Percentiles rank a stretch among this genome's conserved stretches.
These are phyloP conservation scores for Pogoniulus pusillus DNA, from an alignment of 2,797 vertebrate species.

Conservation along the genomic window DNA sequence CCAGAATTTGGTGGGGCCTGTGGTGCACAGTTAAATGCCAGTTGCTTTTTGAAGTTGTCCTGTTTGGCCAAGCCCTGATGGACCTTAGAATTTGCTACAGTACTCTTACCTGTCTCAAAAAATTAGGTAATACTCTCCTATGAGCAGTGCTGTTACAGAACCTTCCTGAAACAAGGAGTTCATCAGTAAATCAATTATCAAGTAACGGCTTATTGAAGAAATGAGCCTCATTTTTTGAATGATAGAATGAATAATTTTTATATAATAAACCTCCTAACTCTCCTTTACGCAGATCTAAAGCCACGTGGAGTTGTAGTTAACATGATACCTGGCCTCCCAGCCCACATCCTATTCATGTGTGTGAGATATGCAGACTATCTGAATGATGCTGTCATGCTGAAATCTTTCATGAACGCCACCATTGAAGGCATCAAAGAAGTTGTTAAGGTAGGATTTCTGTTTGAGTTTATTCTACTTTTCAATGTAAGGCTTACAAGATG, in stretches of 20 bases:
- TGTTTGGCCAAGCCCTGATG: background rate
- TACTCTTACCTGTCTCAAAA: background rate
- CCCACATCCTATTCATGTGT: conserved; percentile 96
- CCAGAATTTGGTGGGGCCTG: background rate
- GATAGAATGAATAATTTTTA: background rate
- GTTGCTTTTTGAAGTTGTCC: background rate
- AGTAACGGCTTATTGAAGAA: background rate
- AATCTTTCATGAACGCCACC: conserved; percentile 87
- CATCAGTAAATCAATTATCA: background rate
- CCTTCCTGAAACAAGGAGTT: background rate
- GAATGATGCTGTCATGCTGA: conserved; percentile 87
- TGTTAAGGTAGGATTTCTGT: conserved; percentile 77
- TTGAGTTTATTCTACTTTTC: background rate
- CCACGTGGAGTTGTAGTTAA: conserved; percentile 94
- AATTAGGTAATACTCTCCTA: background rate
- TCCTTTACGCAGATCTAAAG: conserved; percentile 84
- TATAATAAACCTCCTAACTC: background rate
- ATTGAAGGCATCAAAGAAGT: conserved; percentile 88
- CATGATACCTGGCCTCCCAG: conserved; percentile 90
- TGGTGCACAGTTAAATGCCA: background rate
- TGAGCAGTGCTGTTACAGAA: background rate
- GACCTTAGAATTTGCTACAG: background rate
- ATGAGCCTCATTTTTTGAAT: background rate
- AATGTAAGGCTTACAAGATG: background rate
- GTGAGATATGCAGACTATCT: conserved; percentile 91